Percentiles rank a stretch among this genome's conserved stretches.
These are phyloP conservation scores for Ophioderma brevispina DNA, from an alignment of 35 echinoderm and acorn worm species.

Conservation along the genomic window DNA sequence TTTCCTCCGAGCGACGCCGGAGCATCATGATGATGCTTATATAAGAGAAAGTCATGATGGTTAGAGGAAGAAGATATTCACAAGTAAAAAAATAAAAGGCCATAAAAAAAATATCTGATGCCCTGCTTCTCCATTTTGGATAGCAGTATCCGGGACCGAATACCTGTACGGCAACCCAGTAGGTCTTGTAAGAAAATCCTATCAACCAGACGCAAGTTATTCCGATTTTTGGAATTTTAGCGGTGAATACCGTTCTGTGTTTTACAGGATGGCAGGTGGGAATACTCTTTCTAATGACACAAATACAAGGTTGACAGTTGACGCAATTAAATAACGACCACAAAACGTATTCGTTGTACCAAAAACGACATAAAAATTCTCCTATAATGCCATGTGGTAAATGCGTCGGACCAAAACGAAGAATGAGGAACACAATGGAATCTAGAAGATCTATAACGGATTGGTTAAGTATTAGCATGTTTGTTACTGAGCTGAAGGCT, in stretches of 20 bases:
- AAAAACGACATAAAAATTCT: conserved; percentile 69
- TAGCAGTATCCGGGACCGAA: conserved; percentile 28
- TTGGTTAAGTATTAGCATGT: conserved; percentile 71
- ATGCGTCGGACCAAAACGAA: conserved; percentile 47
- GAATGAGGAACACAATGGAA: conserved; percentile 50
- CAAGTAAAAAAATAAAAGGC: conserved; percentile 52
- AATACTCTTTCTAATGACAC: conserved; percentile 69
- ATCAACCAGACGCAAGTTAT: conserved; percentile 40
- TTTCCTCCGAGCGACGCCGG: conserved; percentile 20
- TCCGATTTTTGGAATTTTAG: conserved; percentile 50
- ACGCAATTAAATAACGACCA: conserved; percentile 72
- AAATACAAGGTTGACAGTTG: conserved; percentile 74
- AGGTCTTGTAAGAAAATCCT: conserved; percentile 61
- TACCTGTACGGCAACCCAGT: conserved; percentile 54
- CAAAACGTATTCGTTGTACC: conserved; percentile 66
- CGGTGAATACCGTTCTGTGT: conserved; percentile 61
- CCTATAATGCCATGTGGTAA: conserved; percentile 19
- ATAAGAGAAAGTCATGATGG: conserved; percentile 74
- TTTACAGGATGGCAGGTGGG: conserved; percentile 53
- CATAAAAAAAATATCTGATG: conserved; percentile 26
- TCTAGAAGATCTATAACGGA: conserved; percentile 64
- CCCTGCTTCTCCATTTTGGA: conserved; percentile 38
- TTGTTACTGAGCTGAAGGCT: conserved; percentile 61
- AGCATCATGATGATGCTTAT: conserved; percentile 58
- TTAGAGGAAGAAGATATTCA: conserved; percentile 64